phyloP scores from a whole-genome alignment of 1,140 invertebrate genomes.

The Bicyclus anynana region DNA sequence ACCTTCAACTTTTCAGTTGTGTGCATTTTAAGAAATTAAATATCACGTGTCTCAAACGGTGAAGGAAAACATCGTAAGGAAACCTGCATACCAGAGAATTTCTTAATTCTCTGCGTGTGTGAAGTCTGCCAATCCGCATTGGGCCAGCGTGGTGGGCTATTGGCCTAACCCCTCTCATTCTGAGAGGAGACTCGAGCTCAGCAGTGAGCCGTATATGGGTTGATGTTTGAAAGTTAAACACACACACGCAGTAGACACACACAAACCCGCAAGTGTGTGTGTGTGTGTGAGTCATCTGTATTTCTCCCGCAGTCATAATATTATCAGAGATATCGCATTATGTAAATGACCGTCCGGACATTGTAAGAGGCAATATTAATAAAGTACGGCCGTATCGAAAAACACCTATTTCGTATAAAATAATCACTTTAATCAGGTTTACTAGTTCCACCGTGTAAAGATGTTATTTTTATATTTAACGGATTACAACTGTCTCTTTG shows the following conservation, averaged over 20 bases:
- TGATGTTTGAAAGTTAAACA: neutral
- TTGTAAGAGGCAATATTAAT: conserved; percentile 3
- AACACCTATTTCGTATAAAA: conserved; percentile 6
- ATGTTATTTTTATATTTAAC: conserved; percentile 5
- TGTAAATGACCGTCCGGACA: neutral
- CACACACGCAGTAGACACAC: neutral
- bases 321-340: conserved; percentile 2
- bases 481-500: no score
- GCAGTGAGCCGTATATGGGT: no score
- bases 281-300: neutral
- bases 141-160: no score
- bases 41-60: no score
- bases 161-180: no score
- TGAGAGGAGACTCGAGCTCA: no score
- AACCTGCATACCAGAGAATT: no score
- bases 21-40: no score
- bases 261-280: neutral
- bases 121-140: no score
- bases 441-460: conserved; percentile 1
- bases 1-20: no score
- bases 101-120: no score
- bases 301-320: neutral
- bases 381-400: conserved; percentile 1
- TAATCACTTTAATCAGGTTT: conserved; percentile 6
- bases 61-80: no score